These are phyloP conservation scores for Altica lythri DNA, from an alignment of 2,888 invertebrate genomes.

Conservation along the genomic window DNA sequence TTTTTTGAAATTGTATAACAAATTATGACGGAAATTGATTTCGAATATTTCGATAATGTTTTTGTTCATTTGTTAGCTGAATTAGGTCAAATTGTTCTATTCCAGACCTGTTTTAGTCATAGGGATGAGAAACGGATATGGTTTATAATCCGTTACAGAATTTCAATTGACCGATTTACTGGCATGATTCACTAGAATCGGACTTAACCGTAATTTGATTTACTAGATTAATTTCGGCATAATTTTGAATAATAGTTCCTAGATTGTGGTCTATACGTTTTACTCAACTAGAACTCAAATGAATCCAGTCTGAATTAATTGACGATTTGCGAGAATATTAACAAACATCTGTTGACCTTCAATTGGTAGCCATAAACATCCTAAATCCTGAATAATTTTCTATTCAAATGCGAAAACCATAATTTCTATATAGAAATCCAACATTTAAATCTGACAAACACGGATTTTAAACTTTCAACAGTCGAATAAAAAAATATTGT, in stretches of 20 bases:
- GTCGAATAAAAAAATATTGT: background rate
- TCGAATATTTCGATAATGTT: too few species aligned
- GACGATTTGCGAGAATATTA: constrained; percentile 9
- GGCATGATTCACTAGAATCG: constrained; percentile 46
- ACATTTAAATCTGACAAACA: too few species aligned
- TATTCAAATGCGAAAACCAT: too few species aligned
- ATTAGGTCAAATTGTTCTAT: too few species aligned
- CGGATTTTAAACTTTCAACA: background rate
- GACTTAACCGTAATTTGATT: constrained; percentile 50
- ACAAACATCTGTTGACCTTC: too few species aligned
- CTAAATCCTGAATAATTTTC: too few species aligned
- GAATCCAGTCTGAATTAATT: constrained; percentile 8
- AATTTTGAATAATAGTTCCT: constrained; percentile 49
- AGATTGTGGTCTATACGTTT: constrained; percentile 31
- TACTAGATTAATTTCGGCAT: constrained; percentile 51
- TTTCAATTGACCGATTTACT: constrained; percentile 49
- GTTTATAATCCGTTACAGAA: constrained; percentile 45
- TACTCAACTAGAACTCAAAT: constrained; percentile 6
- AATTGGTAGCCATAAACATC: too few species aligned
- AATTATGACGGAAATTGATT: too few species aligned
- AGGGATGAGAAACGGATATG: constrained; percentile 38
- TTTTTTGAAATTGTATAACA: too few species aligned
- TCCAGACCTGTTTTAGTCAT: too few species aligned
- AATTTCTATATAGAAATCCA: too few species aligned
- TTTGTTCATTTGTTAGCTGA: too few species aligned